A percentile compares a stretch with the other conserved stretches of the same genome.
These are phyloP conservation scores for Fistularia tabacaria DNA, from an alignment of 2,797 vertebrate species.

Conservation along the genomic window DNA sequence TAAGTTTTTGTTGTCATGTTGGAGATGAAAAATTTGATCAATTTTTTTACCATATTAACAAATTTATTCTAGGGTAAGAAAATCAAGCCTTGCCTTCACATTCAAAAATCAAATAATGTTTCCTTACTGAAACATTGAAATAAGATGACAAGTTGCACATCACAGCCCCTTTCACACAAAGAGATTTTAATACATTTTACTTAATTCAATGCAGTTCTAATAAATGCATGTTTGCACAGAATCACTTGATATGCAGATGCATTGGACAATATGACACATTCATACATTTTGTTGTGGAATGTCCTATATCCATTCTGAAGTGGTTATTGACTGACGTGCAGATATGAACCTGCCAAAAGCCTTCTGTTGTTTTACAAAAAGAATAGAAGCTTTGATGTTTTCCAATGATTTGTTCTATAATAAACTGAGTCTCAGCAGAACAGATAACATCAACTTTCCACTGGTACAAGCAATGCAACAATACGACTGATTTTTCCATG, in stretches of 20 bases:
- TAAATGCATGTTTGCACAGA: slow-evolving; percentile 34
- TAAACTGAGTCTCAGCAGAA: slow-evolving; percentile 45
- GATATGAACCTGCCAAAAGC: slow-evolving; percentile 42
- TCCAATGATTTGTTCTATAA: slow-evolving; percentile 48
- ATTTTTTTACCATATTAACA: background rate
- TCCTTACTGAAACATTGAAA: background rate
- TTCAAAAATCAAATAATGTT: too few relatives aligned
- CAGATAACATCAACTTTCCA: slow-evolving; percentile 52
- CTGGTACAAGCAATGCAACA: slow-evolving; percentile 46
- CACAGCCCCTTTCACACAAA: slow-evolving; percentile 19
- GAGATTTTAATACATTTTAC: slow-evolving; percentile 26
- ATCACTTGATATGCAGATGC: slow-evolving; percentile 30
- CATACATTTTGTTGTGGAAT: slow-evolving; percentile 44
- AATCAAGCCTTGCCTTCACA: too few relatives aligned
- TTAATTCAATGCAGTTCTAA: slow-evolving; percentile 40
- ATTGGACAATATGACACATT: slow-evolving; percentile 53
- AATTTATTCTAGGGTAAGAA: too few relatives aligned
- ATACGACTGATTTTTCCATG: slow-evolving; percentile 39
- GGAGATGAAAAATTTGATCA: slow-evolving; percentile 13
- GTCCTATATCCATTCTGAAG: slow-evolving; percentile 50
- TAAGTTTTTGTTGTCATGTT: slow-evolving; percentile 14
- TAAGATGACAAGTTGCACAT: slow-evolving; percentile 21
- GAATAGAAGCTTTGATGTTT: slow-evolving; percentile 56
- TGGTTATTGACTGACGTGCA: slow-evolving; percentile 55
- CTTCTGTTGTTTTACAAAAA: slow-evolving; percentile 56